Evolutionary conservation across 2,113 vertebrate species (phyloP).

Genomic region (Camarhynchus parvulus): DNA sequence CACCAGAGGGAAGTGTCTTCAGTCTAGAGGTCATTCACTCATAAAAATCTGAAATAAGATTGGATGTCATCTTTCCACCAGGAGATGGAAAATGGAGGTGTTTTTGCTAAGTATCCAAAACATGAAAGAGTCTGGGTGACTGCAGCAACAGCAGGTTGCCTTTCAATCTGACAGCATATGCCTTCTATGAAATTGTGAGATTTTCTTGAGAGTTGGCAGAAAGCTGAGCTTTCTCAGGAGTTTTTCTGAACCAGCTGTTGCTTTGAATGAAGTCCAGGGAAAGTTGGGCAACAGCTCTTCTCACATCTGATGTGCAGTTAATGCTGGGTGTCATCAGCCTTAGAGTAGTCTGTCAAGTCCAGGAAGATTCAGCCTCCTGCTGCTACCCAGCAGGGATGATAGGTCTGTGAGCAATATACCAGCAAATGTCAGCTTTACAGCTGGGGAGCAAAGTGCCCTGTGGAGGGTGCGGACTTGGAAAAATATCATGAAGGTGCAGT

Average conservation of each 20-base stretch:
- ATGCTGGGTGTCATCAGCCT: neutral
- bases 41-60: neutral
- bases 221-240: constrained; percentile 36
- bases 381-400: neutral
- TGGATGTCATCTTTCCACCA: neutral
- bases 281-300: constrained; percentile 44
- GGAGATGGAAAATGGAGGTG: neutral
- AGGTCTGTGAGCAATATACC: neutral
- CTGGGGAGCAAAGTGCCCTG: neutral
- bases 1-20: neutral
- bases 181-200: neutral
- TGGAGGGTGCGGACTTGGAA: neutral
- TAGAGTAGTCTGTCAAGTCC: neutral
- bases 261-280: constrained; percentile 47
- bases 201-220: constrained; percentile 18
- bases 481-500: neutral
- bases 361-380: neutral
- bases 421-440: neutral
- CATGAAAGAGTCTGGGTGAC: neutral
- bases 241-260: constrained; percentile 55
- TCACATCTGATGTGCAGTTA: constrained; percentile 29
- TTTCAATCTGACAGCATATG: neutral
- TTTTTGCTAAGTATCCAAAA: constrained; percentile 1
- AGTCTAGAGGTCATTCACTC: neutral
- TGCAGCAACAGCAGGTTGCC: neutral